Evolutionary conservation across 2,797 vertebrate genomes (phyloP), one percentile per base, ranked within the genome.

Genomic region (Aldrovandia affinis): DNA sequence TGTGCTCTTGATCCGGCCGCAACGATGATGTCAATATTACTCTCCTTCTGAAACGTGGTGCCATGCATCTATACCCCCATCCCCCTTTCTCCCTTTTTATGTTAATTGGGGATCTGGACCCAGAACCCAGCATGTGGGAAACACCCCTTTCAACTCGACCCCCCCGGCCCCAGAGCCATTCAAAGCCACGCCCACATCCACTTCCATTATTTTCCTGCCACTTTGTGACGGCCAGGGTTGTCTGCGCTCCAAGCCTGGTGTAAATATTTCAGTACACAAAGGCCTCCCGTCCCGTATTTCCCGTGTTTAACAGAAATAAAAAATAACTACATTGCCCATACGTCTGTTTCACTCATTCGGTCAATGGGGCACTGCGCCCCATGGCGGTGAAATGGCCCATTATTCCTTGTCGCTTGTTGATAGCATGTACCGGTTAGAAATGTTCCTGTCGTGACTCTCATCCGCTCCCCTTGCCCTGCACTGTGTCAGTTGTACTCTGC

Each of bases 371-470:
- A 90, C 92, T 91, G 89, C 90, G 81, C 90, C 90, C 91, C 88
- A 30, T 89, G 90, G 25, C 89, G 91, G 91, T 85, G 83, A 91
- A 92, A 90, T 91, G 87, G 92, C 81, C 90, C 91, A 89, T 91
- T 91, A 86, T 90, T 70, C 91, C 93, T 91, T 91, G 94, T 96
- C 92, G 93, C 95, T 96, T 96, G 95, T 96, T 95, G 93, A 96
- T 96, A 95, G 95, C 95, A 96, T 96, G 95, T 96, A 94, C 94
- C 89, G 94, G 94, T 95, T 95, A 95, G 95, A 95, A 91, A 94
- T 95, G 94, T 95, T 93, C 92, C 93, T 94, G 93, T 96, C 89
- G 95, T 96, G 93, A 94, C 84, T 70, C 94, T 92, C 92, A 92
- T 89, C 81, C n/a, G 83, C 50, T 42, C 61, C 65, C 75, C 42